Evolutionary conservation across 2,797 vertebrate species (phyloP), one percentile per base, ranked within the genome.

Genomic region (Ptychadena robeensis): DNA sequence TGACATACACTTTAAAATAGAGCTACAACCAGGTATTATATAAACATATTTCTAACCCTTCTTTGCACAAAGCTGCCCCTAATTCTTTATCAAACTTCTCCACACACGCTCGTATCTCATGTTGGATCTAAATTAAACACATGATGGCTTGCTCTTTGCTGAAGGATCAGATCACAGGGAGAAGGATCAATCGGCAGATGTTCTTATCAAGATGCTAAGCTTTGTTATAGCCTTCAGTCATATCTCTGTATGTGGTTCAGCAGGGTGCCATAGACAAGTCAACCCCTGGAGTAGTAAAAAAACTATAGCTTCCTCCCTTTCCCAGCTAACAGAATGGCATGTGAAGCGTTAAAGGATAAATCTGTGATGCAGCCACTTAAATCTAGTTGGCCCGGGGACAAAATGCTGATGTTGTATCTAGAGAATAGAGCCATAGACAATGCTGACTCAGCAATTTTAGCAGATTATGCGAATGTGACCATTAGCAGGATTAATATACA

Each of bases 401-500:
- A 59, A 83, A 78, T 83, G 81, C 74, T 78, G 81, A 83, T 71
- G 81, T 65, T 69, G 73, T 80, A 80, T 74, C 66, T 76, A 37
- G 30, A 75, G 38, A 80, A 71, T 65, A 71, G 78, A 61, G 34
- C 10, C 22, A 64, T 71, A 68, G 67, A 79, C 72, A 66, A 40
- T 35, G 53, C 82, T 85, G 82, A 85, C 57, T 53, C 66, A 65
- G 83, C 83, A 76, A 44, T 34, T 38, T 69, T 38, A 40, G 71
- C 34, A 37, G 6, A 71, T 37, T 57, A 18, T 76, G n/a, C 4
- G 34, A 68, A 40, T 80, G 28, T 65, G 63, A 57, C 78, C 77
- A 84, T 80, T 75, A 85, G 77, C 18, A 59, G 72, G 72, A 83
- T 83, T 84, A 85, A 85, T 85, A 74, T 75, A 78, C 64, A 68